A percentile compares a stretch with the other conserved stretches of the same genome.
phyloP scores from a whole-genome alignment of 1,140 invertebrate genomes.

The Holotrichia oblita region DNA sequence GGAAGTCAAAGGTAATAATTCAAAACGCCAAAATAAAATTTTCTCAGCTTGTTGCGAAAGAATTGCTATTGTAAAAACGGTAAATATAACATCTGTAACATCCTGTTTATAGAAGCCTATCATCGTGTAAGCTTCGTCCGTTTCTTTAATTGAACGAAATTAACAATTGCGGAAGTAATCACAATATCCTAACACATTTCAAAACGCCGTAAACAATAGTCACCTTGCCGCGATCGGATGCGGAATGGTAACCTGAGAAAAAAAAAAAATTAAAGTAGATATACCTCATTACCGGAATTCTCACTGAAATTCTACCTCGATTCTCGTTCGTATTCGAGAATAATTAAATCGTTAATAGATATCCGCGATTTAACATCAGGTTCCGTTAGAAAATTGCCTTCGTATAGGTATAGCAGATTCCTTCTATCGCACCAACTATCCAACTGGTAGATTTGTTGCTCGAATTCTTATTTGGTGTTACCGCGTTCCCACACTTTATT shows the following conservation, averaged over 20 bases:
- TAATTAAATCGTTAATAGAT: slow-evolving; percentile 32
- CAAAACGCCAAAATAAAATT: no score
- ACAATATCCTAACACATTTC: not conserved
- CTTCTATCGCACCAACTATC: not conserved
- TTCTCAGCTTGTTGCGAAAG: no score
- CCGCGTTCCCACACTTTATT: slow-evolving; percentile 10
- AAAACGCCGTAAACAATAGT: not conserved
- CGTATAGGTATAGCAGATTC: not conserved
- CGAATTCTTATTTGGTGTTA: not conserved
- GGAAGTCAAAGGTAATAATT: no score
- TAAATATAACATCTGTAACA: no score
- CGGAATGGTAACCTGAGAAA: not conserved
- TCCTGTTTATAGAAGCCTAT: no score
- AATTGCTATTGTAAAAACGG: no score
- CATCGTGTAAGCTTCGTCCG: not conserved
- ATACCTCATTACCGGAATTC: slow-evolving; percentile 13
- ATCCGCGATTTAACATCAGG: slow-evolving; percentile 13
- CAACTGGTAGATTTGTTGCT: slow-evolving; percentile 10
- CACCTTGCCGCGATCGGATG: not conserved
- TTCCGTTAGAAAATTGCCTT: slow-evolving; percentile 22
- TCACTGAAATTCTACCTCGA: not conserved
- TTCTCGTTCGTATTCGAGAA: not conserved
- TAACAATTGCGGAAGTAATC: slow-evolving; percentile 2
- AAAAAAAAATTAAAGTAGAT: not conserved
- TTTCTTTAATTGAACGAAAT: not conserved